Evolutionary conservation across 1,140 invertebrate species (phyloP), one percentile per base, ranked within the genome.

Genomic region (Drosophila ananassae): DNA sequence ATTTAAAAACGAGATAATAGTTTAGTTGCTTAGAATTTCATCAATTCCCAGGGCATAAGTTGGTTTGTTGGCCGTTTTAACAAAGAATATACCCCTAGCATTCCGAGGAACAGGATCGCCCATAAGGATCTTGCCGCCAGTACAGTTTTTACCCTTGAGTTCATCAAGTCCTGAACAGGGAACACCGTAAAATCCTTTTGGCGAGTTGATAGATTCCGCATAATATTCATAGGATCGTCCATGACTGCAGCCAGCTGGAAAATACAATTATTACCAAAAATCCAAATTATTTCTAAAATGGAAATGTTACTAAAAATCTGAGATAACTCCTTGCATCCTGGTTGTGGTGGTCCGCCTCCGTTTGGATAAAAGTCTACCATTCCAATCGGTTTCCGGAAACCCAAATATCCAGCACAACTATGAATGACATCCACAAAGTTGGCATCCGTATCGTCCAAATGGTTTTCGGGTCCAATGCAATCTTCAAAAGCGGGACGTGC

Each of bases 281-380:
- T n/a, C 0, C n/a, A n/a, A 53, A 13, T 12, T 9, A 0, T n/a
- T 28, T 24, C 0, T 12, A 1, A 7, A 44, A 21, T 2, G 6
- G 17, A 28, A 54, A 22, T 77, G 73, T 91, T 82, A 94, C 94
- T 94, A 25, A 93, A 92, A 41, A 94, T 73, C 85, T 94, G 92
- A 2, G 92, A 79, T 1, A 93, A 22, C 30, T 94, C 93, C 30
- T 92, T 94, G 85, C 96, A 97, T 5, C 96, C 96, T 0, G 96
- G 96, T 81, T 97, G 96, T 0, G 93, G 90, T 0, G 94, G 92
- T 12, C 91, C 92, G 1, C 97, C 97, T 2, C 94, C 95, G 87
- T 97, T 97, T 0, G 96, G 96, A 92, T 96, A 97, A 83, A 97
- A 97, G 84, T 98, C 97, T 0, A 93, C 95, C 77, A 95, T 94